phyloP scores from a whole-genome alignment of 2,888 invertebrate genomes.

The Drosophila fungiperda region DNA sequence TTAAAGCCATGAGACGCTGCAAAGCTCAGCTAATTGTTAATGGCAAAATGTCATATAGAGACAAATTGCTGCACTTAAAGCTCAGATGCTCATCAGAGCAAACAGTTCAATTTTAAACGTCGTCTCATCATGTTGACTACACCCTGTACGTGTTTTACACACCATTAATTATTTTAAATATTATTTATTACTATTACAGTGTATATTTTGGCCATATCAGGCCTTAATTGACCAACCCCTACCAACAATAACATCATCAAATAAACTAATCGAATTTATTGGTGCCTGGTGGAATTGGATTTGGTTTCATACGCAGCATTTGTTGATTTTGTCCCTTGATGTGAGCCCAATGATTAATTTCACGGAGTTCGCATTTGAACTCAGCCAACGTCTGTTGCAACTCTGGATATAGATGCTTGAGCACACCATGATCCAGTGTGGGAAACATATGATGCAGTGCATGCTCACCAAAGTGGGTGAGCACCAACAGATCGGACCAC shows the following conservation, averaged over 20 bases:
- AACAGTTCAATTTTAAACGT: no score
- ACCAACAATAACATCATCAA: not conserved
- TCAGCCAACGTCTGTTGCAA: conserved; percentile 77
- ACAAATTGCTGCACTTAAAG: no score
- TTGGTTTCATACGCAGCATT: conserved; percentile 85
- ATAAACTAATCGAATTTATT: conserved; percentile 45
- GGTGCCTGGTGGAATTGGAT: conserved; percentile 71
- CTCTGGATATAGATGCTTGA: conserved; percentile 88
- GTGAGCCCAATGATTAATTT: conserved; percentile 87
- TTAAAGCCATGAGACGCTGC: no score
- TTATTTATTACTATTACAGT: not conserved
- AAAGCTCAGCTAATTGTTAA: no score
- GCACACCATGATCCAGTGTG: conserved; percentile 90
- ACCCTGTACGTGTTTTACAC: no score
- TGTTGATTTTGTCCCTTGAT: conserved; percentile 89
- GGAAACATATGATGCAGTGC: conserved; percentile 92
- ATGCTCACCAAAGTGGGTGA: conserved; percentile 92
- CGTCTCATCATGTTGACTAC: no score
- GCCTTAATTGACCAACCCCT: not conserved
- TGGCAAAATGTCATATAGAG: no score
- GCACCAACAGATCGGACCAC: conserved; percentile 88
- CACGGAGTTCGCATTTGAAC: conserved; percentile 74
- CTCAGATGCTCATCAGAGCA: no score
- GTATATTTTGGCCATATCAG: not conserved
- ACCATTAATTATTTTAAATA: not conserved